Percentiles rank a stretch among this genome's conserved stretches.
Evolutionary conservation across 1,140 invertebrate genomes (phyloP).

Genomic region (Eriosoma lanigerum): DNA sequence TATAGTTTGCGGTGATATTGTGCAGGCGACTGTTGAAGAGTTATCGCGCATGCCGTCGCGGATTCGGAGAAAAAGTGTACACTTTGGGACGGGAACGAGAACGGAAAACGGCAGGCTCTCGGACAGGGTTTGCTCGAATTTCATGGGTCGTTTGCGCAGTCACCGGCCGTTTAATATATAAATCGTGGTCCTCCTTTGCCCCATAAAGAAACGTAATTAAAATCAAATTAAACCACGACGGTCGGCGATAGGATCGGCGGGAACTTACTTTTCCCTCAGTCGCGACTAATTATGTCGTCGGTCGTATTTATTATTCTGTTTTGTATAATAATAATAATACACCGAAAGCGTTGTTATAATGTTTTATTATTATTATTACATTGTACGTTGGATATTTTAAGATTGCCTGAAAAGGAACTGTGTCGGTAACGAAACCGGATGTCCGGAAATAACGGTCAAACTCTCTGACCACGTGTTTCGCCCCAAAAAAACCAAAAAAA

Average conservation of each 20-base stretch:
- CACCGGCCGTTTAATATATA: conserved; percentile 42
- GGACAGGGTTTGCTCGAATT: conserved; percentile 41
- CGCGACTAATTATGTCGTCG: conserved; percentile 1
- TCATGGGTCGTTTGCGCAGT: conserved; percentile 47
- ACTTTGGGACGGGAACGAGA: not conserved
- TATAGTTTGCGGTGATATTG: conserved; percentile 23
- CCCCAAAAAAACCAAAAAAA: no score
- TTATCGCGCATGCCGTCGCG: not conserved
- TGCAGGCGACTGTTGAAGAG: conserved; percentile 17
- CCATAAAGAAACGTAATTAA: conserved; percentile 24
- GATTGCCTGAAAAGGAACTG: no score
- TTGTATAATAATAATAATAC: not conserved
- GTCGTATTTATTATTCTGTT: not conserved
- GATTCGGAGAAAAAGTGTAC: no score
- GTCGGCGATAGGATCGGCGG: no score
- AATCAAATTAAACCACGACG: conserved; percentile 30
- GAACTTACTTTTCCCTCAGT: not conserved
- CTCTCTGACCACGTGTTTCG: no score
- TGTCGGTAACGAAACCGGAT: no score
- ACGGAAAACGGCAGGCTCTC: not conserved
- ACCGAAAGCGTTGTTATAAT: not conserved
- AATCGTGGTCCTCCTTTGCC: not conserved
- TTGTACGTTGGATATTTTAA: not conserved
- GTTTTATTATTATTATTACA: not conserved
- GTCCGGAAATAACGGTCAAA: no score